Conservation (phyloP, 2,113 vertebrate species). For the Ammodytes dubius region DNA sequence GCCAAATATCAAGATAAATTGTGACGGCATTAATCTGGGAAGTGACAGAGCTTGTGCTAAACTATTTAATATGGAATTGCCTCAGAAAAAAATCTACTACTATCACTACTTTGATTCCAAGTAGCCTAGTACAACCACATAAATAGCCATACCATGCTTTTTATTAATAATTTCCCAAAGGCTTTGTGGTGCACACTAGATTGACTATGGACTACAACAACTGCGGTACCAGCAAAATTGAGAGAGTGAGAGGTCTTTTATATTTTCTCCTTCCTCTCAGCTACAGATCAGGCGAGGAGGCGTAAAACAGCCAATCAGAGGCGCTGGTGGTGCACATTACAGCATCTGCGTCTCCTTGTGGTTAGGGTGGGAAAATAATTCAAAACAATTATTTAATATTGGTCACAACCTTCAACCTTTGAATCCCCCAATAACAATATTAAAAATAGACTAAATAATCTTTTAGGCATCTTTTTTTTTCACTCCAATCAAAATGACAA, state of each 20-base stretch:
- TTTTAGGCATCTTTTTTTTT: not conserved
- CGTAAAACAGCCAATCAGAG: conserved; percentile 47
- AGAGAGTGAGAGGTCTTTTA: conserved; percentile 26
- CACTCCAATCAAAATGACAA: not conserved
- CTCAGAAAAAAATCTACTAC: not conserved
- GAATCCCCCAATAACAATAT: not conserved
- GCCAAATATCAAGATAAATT: not conserved
- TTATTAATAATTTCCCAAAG: not conserved
- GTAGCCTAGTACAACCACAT: not conserved
- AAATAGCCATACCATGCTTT: not conserved
- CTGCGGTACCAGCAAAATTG: not conserved
- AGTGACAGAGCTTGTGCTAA: not conserved
- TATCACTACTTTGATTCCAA: not conserved
- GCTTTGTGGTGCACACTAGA: not conserved
- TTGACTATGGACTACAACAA: not conserved
- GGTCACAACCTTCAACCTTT: not conserved
- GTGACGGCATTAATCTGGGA: not conserved
- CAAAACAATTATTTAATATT: conserved; percentile 10
- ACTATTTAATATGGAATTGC: not conserved
- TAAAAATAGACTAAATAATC: not conserved
- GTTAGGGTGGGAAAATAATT: not conserved
- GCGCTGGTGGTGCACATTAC: conserved; percentile 7
- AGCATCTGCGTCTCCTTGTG: conserved; percentile 18
- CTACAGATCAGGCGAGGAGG: conserved; percentile 59
- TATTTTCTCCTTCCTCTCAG: not conserved